Conservation (phyloP, 2,113 vertebrate species). For the Lamprotornis superbus region DNA sequence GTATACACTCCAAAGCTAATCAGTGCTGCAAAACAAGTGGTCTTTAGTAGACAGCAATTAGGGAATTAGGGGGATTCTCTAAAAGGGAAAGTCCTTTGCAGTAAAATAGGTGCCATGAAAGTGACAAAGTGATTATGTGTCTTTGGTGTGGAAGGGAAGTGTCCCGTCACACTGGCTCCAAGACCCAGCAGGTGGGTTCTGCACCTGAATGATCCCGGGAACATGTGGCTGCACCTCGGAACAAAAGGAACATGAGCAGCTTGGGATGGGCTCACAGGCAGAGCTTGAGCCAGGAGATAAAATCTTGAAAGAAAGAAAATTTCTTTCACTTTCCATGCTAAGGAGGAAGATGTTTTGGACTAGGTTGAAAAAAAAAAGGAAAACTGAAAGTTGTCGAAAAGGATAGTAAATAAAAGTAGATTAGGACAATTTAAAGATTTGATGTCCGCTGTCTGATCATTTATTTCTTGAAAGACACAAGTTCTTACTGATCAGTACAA, state of each 20-base stretch:
- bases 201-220: slow-evolving; percentile 28
- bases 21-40: slow-evolving; percentile 31
- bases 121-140: slow-evolving; percentile 61
- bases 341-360: neutral
- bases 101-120: slow-evolving; percentile 46
- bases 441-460: neutral
- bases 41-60: slow-evolving; percentile 40
- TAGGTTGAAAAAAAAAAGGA: neutral
- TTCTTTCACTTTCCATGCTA: neutral
- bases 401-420: neutral
- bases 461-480: neutral
- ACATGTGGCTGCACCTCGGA: slow-evolving; percentile 18
- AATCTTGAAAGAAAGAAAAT: neutral
- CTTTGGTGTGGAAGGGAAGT: slow-evolving; percentile 50
- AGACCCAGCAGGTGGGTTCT: slow-evolving; percentile 42
- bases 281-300: neutral
- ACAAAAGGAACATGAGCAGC: slow-evolving; percentile 29
- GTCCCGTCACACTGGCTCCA: slow-evolving; percentile 44
- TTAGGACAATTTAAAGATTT: neutral
- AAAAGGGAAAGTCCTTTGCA: slow-evolving; percentile 43
- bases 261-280: neutral
- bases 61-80: neutral
- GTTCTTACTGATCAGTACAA: neutral
- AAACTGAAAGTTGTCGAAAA: neutral
- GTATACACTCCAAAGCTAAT: neutral